phyloP scores from a whole-genome alignment of 2,113 vertebrate genomes.

The Paracanthobrama guichenoti region DNA sequence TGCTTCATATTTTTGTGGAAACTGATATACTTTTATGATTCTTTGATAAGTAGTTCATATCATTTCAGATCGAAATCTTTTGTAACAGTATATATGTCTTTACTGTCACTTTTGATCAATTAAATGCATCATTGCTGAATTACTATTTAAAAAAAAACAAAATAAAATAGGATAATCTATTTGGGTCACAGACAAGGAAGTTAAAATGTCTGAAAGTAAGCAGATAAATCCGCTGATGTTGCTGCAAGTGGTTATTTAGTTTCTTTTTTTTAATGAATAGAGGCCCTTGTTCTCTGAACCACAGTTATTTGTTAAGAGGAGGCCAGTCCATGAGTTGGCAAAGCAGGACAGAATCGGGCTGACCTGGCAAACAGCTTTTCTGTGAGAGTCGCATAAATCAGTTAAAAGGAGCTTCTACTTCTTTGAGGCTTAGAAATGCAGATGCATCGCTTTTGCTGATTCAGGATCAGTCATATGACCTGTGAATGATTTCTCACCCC shows the following conservation, averaged over 20 bases:
- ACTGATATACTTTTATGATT: background rate
- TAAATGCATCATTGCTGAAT: background rate
- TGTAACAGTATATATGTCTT: too few species aligned
- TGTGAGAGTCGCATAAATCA: background rate
- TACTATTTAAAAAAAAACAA: too few species aligned
- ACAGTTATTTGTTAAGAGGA: conserved; percentile 2
- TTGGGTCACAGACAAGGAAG: conserved; percentile 24
- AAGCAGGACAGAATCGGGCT: background rate
- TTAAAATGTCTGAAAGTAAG: background rate
- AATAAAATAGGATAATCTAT: background rate
- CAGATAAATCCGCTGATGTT: conserved; percentile 4
- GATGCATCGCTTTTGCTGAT: conserved; percentile 7
- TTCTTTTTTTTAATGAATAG: conserved; percentile 49
- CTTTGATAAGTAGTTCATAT: background rate
- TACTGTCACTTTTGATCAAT: background rate
- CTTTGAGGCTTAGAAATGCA: background rate
- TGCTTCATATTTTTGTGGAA: background rate
- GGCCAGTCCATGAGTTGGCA: background rate
- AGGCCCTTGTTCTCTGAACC: conserved; percentile 16
- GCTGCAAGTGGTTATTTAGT: conserved; percentile 14
- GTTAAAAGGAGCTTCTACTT: background rate
- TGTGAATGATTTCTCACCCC: background rate
- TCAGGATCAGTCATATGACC: background rate
- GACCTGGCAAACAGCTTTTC: conserved; percentile 1
- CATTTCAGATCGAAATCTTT: too few species aligned